A percentile compares a stretch with the other conserved stretches of the same genome.
Conservation (phyloP, 2,797 vertebrate species). For the Pseudopleuronectes americanus region DNA sequence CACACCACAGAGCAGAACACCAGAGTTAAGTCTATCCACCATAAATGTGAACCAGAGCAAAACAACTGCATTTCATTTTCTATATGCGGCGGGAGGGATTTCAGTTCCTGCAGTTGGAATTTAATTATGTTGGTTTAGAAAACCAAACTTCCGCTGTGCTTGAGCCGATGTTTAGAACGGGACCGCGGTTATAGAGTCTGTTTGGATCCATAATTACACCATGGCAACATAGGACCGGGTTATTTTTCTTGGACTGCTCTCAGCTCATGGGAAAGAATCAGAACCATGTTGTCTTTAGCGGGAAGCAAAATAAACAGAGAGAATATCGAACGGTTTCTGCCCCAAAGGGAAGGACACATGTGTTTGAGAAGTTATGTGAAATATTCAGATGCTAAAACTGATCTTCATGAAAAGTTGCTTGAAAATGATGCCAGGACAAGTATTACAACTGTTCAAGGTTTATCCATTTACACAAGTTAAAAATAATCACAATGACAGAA, state of each 20-base stretch:
- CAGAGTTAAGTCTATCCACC: slow-evolving; percentile 23
- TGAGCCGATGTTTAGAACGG: slow-evolving; percentile 68
- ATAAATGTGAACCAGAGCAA: slow-evolving; percentile 49
- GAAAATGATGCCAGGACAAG: neutral
- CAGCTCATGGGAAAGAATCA: slow-evolving; percentile 73
- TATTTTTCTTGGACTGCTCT: slow-evolving; percentile 76
- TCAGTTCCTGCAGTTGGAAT: slow-evolving; percentile 63
- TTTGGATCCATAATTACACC: slow-evolving; percentile 79
- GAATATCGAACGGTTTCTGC: slow-evolving; percentile 37
- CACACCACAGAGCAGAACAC: slow-evolving; percentile 53
- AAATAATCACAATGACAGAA: neutral
- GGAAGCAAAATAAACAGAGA: slow-evolving; percentile 71
- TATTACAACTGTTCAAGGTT: neutral
- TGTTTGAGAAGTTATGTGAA: slow-evolving; percentile 31
- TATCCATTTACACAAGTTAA: neutral
- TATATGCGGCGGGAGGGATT: slow-evolving; percentile 44
- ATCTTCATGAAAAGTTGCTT: slow-evolving; percentile 8
- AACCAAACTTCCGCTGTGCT: slow-evolving; percentile 76
- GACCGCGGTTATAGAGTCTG: slow-evolving; percentile 60
- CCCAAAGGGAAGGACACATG: slow-evolving; percentile 21
- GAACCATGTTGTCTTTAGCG: slow-evolving; percentile 64
- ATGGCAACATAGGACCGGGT: slow-evolving; percentile 63
- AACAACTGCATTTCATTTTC: slow-evolving; percentile 32
- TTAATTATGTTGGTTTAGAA: slow-evolving; percentile 74
- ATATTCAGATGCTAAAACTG: slow-evolving; percentile 22